A percentile compares a stretch with the other conserved stretches of the same genome.
phyloP scores from a whole-genome alignment of 2,113 vertebrate species.

The Sisor rabdophorus region DNA sequence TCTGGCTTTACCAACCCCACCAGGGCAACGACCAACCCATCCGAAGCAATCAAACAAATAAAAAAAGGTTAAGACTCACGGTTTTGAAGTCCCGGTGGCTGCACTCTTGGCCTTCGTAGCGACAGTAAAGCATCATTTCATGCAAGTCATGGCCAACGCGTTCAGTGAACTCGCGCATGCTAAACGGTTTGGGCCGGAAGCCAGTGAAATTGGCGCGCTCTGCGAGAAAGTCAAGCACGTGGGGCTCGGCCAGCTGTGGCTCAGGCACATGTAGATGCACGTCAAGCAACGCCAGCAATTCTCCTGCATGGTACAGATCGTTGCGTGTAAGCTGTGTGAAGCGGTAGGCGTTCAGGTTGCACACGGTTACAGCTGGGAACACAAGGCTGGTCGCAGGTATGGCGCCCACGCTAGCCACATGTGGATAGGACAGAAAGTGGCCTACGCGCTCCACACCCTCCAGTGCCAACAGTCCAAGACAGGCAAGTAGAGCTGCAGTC shows the following conservation, averaged over 20 bases:
- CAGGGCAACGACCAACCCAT: not conserved
- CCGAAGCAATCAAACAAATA: not conserved
- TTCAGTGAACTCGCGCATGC: conserved; percentile 94
- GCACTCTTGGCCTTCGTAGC: conserved; percentile 92
- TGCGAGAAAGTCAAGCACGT: conserved; percentile 78
- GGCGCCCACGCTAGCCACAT: conserved; percentile 91
- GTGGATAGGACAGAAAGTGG: conserved; percentile 95
- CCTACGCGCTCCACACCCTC: conserved; percentile 89
- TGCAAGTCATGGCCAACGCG: conserved; percentile 91
- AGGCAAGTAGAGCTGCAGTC: conserved; percentile 85
- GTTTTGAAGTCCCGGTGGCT: conserved; percentile 89
- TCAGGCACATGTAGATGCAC: conserved; percentile 89
- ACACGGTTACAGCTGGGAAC: conserved; percentile 92
- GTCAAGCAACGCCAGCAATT: conserved; percentile 88
- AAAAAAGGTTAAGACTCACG: conserved; percentile 73
- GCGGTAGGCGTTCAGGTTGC: conserved; percentile 93
- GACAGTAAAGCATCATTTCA: conserved; percentile 98
- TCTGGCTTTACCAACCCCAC: too few species aligned
- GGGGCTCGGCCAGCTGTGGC: conserved; percentile 86
- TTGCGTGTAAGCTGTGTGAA: conserved; percentile 91
- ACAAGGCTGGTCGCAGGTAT: conserved; percentile 87
- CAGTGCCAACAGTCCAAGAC: conserved; percentile 82
- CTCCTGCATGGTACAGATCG: conserved; percentile 93
- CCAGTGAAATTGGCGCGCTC: conserved; percentile 90
- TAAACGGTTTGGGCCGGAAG: conserved; percentile 90